Conservation (phyloP, 2,888 invertebrate genomes). For the Antheraea assamensis region DNA sequence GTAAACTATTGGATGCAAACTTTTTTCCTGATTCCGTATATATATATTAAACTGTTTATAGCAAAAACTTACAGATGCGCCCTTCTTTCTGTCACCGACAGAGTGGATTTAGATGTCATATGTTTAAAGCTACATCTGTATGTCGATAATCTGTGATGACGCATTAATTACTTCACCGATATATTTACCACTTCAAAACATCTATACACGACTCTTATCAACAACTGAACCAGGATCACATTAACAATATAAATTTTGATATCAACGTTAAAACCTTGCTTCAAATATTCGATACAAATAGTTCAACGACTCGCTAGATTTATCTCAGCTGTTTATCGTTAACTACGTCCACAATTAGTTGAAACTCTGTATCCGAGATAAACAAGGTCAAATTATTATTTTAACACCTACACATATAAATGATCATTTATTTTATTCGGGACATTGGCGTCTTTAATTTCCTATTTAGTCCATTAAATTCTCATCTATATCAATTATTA, state of each 20-base stretch:
- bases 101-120: too few relatives aligned
- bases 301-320: not conserved
- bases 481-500: not conserved
- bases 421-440: not conserved
- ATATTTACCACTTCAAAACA: not conserved
- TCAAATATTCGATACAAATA: not conserved
- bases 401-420: not conserved
- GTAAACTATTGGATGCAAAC: too few relatives aligned
- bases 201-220: not conserved
- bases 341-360: conserved; percentile 8
- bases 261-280: not conserved
- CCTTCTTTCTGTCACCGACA: too few relatives aligned
- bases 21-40: too few relatives aligned
- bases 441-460: not conserved
- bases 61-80: too few relatives aligned
- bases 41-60: too few relatives aligned
- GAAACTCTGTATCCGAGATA: conserved; percentile 15
- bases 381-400: conserved; percentile 9
- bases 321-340: conserved; percentile 6
- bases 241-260: not conserved
- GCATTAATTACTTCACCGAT: not conserved
- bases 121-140: too few relatives aligned
- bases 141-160: too few relatives aligned
- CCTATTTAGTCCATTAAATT: not conserved
- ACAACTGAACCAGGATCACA: not conserved